Evolutionary conservation across 2,797 vertebrate genomes (phyloP), one percentile per base, ranked within the genome.

Genomic region (Oophaga sylvatica): DNA sequence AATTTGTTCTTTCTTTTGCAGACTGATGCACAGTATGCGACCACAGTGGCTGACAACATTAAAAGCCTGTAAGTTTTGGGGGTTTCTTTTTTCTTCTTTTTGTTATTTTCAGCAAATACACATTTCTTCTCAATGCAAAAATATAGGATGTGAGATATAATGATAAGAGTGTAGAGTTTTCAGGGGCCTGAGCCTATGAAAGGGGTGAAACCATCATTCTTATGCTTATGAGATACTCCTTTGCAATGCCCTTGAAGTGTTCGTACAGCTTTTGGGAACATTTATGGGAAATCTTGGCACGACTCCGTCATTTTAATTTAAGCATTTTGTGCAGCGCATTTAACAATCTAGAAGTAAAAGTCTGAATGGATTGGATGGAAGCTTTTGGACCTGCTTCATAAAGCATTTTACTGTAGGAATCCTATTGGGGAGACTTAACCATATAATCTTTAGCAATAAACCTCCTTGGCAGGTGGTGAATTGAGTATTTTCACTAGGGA

Each of bases 11-110:
- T 90, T 88, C 90, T 94, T 13, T 91, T 94, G 19, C 95, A 99
- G 98, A 97, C 97, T 0, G 97, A 99, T 92, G 95, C 95, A 0
- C 97, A 98, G 93, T 99, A 99, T 70, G 97, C 97, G 89, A 96
- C 95, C 1, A 93, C 95, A 90, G 97, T 99, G 92, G 97, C 97
- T 81, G 97, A 98, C 88, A 97, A 96, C 94, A 97, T 99, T 92
- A 97, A 97, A 94, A 96, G 91, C 95, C 94, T 97, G 98, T 99
- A 95, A 99, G 98, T 97, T 91, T 70, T 62, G 1, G 0, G 3
- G 12, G 1, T 70, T 70, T 48, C 13, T 48, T 45, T 15, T 48
- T 11, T n/a, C 48, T 73, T 45, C 22, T 11, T 4, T 45, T 45
- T 62, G 73, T 45, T 62, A 57, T 45, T 31, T 83, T 26, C 12